phyloP scores from a whole-genome alignment of 2,888 invertebrate species.

The Thymelicus acteon region DNA sequence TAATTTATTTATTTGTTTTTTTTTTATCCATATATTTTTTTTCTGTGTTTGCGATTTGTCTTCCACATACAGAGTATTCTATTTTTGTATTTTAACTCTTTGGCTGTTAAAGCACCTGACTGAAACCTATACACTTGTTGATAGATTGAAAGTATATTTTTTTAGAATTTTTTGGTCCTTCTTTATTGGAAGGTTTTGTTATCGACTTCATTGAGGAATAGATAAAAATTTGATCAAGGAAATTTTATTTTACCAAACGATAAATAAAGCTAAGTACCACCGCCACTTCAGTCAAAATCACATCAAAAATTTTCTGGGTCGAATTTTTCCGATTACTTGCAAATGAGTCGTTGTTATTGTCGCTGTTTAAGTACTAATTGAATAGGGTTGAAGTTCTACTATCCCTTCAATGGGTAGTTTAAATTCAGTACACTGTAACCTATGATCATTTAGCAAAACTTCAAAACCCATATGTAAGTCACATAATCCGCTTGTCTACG shows the following conservation, averaged over 20 bases:
- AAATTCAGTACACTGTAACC: not conserved
- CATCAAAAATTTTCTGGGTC: not conserved
- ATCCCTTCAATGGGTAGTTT: not conserved
- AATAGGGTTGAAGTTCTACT: not conserved
- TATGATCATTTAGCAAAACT: too few species aligned
- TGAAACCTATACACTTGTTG: not conserved
- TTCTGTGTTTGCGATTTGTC: not conserved
- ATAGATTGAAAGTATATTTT: not conserved
- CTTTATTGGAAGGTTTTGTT: not conserved
- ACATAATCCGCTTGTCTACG: not conserved
- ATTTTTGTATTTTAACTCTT: not conserved
- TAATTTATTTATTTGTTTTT: not conserved
- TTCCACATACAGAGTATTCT: not conserved
- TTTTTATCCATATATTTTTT: not conserved
- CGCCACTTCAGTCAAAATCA: too few species aligned
- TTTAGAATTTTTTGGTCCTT: constrained; percentile 4
- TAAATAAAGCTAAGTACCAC: too few species aligned
- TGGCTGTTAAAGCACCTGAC: too few species aligned
- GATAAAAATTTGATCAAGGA: not conserved
- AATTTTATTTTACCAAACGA: not conserved
- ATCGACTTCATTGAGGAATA: not conserved
- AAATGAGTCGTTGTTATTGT: not conserved
- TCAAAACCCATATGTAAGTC: too few species aligned
- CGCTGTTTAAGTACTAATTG: not conserved
- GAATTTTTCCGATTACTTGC: not conserved